Evolutionary conservation across 2,113 vertebrate species (phyloP).

Genomic region (Peromyscus polionotus): DNA sequence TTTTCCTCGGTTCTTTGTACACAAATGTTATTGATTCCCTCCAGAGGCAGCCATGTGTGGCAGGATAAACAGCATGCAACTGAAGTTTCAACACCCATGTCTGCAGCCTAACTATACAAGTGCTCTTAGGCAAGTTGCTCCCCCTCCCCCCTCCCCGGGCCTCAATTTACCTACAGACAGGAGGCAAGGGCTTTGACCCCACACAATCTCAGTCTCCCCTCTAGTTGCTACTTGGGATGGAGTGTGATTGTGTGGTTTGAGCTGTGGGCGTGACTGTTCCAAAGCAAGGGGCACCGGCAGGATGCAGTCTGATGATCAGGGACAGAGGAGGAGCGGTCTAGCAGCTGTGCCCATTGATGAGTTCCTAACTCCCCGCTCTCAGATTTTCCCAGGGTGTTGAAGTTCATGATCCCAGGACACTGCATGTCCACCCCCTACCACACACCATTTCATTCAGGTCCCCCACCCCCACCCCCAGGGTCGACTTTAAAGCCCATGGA

Average conservation of each 20-base stretch:
- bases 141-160: neutral
- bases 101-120: slow-evolving; percentile 4
- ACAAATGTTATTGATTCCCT: slow-evolving; percentile 72
- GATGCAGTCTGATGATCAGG: slow-evolving; percentile 68
- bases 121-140: neutral
- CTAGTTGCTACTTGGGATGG: slow-evolving; percentile 34
- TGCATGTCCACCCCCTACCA: neutral
- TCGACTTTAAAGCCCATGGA: slow-evolving; percentile 49
- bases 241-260: slow-evolving; percentile 49
- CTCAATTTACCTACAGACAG: slow-evolving; percentile 30
- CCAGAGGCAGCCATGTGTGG: slow-evolving; percentile 56
- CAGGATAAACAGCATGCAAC: slow-evolving; percentile 27
- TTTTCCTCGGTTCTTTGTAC: slow-evolving; percentile 67
- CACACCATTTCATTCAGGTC: slow-evolving; percentile 45
- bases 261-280: slow-evolving; percentile 52
- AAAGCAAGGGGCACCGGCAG: slow-evolving; percentile 50
- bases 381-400: slow-evolving; percentile 60
- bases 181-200: slow-evolving; percentile 13
- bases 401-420: slow-evolving; percentile 55
- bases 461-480: slow-evolving; percentile 68
- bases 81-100: slow-evolving; percentile 48
- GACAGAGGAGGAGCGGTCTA: slow-evolving; percentile 46
- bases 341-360: slow-evolving; percentile 41
- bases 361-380: neutral
- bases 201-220: neutral